Evolutionary conservation across 1,140 invertebrate genomes (phyloP).

Genomic region (Gerris buenoi): DNA sequence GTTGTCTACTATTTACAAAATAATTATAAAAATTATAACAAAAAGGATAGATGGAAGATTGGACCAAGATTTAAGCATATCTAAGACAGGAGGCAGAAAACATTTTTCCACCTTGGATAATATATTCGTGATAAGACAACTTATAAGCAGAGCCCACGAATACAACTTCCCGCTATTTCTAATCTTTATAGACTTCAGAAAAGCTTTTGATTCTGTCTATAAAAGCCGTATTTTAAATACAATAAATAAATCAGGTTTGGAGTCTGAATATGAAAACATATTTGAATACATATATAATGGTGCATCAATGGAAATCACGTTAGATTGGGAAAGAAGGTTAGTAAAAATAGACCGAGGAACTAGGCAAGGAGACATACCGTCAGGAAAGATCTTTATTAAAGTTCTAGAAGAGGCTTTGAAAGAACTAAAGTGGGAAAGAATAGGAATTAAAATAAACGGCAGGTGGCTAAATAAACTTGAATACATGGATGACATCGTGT

Average conservation of each 20-base stretch:
- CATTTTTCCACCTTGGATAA: background rate
- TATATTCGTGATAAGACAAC: background rate
- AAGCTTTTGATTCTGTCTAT: background rate
- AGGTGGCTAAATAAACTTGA: no score
- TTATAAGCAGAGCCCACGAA: background rate
- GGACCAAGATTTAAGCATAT: no score
- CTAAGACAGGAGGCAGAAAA: background rate
- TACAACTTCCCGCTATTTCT: background rate
- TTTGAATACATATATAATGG: background rate
- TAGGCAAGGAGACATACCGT: background rate
- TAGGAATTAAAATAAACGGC: no score
- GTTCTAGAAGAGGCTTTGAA: no score
- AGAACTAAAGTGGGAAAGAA: no score
- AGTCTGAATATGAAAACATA: background rate
- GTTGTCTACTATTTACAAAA: no score
- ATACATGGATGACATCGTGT: no score
- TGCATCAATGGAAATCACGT: background rate
- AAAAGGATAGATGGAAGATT: no score
- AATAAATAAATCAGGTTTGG: background rate
- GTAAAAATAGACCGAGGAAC: background rate
- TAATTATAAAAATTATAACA: no score
- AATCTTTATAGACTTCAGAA: background rate
- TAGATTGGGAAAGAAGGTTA: background rate
- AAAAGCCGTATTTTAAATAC: background rate
- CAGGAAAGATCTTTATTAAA: constrained; percentile 1